These are phyloP conservation scores for Acromyrmex heyeri DNA, from an alignment of 1,140 invertebrate species.

Conservation along the genomic window DNA sequence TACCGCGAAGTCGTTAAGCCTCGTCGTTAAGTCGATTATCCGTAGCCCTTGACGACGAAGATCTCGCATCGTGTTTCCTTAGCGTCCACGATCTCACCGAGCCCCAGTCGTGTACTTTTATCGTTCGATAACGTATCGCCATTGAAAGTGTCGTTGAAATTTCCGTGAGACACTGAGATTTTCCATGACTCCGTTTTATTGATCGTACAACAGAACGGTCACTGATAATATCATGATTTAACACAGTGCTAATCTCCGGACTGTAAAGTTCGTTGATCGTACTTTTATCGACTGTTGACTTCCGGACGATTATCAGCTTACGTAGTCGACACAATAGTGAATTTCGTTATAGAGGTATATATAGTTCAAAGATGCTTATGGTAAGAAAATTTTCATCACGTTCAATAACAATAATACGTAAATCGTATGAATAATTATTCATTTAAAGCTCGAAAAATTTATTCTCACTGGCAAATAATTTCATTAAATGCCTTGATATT, in stretches of 20 bases:
- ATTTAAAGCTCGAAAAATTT: not conserved
- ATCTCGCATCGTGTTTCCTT: slow-evolving; percentile 76
- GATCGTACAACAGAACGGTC: slow-evolving; percentile 54
- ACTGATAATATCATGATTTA: slow-evolving; percentile 18
- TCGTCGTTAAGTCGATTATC: slow-evolving; percentile 80
- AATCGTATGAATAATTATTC: not conserved
- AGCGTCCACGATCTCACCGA: slow-evolving; percentile 38
- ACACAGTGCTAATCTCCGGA: slow-evolving; percentile 5
- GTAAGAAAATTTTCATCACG: not conserved
- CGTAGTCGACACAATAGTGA: not conserved
- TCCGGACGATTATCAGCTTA: not conserved
- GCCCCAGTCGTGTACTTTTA: slow-evolving; percentile 52
- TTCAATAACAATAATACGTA: not conserved
- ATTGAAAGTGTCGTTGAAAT: slow-evolving; percentile 16
- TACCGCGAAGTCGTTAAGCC: slow-evolving; percentile 79
- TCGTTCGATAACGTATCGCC: slow-evolving; percentile 61
- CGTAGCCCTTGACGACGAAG: slow-evolving; percentile 74
- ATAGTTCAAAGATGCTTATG: not conserved
- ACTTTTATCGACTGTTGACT: slow-evolving; percentile 34
- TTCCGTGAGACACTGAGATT: not conserved
- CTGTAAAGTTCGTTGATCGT: not conserved
- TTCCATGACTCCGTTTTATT: slow-evolving; percentile 66
- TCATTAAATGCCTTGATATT: not conserved
- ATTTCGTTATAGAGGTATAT: not conserved
- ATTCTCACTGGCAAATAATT: not conserved